Conservation (phyloP, 2,113 vertebrate species). For the Gracilinanus agilis region DNA sequence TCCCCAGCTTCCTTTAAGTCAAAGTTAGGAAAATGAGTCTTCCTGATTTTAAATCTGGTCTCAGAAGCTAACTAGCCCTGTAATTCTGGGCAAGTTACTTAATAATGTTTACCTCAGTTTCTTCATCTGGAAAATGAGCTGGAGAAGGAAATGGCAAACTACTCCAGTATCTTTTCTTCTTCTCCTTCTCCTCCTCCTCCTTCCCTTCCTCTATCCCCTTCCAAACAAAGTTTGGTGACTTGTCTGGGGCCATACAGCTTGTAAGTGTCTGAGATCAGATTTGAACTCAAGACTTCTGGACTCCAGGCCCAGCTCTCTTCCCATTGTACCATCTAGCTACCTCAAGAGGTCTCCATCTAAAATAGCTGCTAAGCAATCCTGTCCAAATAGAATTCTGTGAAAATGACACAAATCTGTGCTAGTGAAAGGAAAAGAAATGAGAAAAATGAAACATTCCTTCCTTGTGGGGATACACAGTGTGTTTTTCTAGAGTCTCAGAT, state of each 20-base stretch:
- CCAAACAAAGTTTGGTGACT: neutral
- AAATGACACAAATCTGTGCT: neutral
- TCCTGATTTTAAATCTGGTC: neutral
- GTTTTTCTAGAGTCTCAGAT: neutral
- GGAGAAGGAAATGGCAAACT: neutral
- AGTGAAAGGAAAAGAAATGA: neutral
- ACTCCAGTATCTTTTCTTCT: neutral
- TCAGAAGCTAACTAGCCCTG: neutral
- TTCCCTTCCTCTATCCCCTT: too few species aligned
- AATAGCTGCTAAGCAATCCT: neutral
- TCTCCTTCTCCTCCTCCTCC: too few species aligned
- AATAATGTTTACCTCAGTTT: neutral
- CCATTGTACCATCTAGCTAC: neutral
- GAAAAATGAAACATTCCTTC: neutral
- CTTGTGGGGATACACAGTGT: neutral
- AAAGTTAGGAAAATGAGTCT: neutral
- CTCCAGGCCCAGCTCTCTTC: too few species aligned
- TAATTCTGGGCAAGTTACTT: neutral
- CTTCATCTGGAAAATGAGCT: neutral
- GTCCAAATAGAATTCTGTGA: neutral
- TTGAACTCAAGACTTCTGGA: neutral
- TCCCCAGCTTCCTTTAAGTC: neutral
- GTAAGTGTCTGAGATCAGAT: neutral
- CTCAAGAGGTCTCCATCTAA: neutral
- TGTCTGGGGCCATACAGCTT: neutral